phyloP scores from a whole-genome alignment of 2,797 vertebrate species.

The Moxostoma hubbsi region DNA sequence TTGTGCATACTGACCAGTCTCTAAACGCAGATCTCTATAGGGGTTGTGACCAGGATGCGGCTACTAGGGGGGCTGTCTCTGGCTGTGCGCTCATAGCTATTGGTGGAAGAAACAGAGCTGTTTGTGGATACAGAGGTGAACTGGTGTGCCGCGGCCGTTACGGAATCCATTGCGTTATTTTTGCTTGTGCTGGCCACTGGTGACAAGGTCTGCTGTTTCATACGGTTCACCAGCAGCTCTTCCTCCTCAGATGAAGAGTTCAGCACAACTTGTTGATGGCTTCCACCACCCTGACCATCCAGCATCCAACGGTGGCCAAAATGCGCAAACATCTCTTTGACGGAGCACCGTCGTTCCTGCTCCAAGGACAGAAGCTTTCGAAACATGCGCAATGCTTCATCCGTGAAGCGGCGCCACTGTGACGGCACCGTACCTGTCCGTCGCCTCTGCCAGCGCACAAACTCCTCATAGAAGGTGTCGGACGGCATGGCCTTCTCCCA shows the following conservation, averaged over 20 bases:
- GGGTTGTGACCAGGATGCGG: conserved; percentile 81
- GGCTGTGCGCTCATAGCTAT: conserved; percentile 81
- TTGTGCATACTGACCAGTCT: not conserved
- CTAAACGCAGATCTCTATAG: conserved; percentile 81
- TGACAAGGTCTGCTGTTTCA: conserved; percentile 84
- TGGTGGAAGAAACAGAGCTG: conserved; percentile 82
- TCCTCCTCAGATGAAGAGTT: conserved; percentile 66
- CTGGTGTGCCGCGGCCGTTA: conserved; percentile 67
- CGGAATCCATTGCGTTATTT: conserved; percentile 66
- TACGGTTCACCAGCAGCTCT: conserved; percentile 79
- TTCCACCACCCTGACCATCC: conserved; percentile 57
- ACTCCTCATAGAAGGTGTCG: conserved; percentile 86
- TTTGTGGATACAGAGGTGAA: conserved; percentile 80
- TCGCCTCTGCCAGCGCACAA: conserved; percentile 83
- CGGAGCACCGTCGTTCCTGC: conserved; percentile 81
- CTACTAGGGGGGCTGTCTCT: conserved; percentile 76
- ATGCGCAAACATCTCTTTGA: conserved; percentile 83
- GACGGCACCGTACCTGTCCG: conserved; percentile 77
- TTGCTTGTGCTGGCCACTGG: conserved; percentile 56
- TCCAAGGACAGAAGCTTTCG: conserved; percentile 81
- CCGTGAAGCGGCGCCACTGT: conserved; percentile 85
- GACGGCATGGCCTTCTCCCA: conserved; percentile 86
- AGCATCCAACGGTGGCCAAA: conserved; percentile 85
- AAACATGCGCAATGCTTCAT: conserved; percentile 84
- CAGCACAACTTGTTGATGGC: conserved; percentile 33